These are phyloP conservation scores for Horisme vitalbata DNA, from an alignment of 2,888 invertebrate genomes.

Conservation along the genomic window DNA sequence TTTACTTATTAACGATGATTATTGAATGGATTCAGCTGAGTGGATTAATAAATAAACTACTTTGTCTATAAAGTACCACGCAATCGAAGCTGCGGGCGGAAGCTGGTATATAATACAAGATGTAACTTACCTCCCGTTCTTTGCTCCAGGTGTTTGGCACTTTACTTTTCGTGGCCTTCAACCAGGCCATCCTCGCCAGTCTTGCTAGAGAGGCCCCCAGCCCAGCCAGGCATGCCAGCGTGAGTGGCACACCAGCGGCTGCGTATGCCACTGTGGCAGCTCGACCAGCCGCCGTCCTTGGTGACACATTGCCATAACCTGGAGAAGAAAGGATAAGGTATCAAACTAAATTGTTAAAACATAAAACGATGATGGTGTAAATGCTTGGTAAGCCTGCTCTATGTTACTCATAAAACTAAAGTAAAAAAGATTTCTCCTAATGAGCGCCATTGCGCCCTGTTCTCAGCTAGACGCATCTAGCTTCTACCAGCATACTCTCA, in stretches of 20 bases:
- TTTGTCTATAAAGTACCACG: too few species aligned
- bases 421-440: too few species aligned
- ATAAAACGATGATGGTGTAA: too few species aligned
- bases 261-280: constrained; percentile 94
- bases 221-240: constrained; percentile 92
- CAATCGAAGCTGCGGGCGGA: too few species aligned
- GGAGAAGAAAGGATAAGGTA: constrained; percentile 23
- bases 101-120: constrained; percentile 20
- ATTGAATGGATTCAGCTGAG: too few species aligned
- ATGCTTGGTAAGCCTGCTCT: too few species aligned
- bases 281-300: constrained; percentile 91
- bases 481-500: too few species aligned
- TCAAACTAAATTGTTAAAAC: background rate
- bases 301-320: constrained; percentile 95
- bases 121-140: constrained; percentile 64
- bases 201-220: constrained; percentile 92
- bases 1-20: too few species aligned
- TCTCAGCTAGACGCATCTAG: too few species aligned
- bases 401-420: too few species aligned
- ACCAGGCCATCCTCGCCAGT: constrained; percentile 86
- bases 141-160: constrained; percentile 69
- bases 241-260: constrained; percentile 93
- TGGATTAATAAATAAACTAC: too few species aligned
- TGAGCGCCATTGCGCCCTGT: too few species aligned
- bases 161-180: constrained; percentile 68